Base-by-base conservation (phyloP, 2,888 invertebrate species). In the Mamestra brassicae region DNA sequence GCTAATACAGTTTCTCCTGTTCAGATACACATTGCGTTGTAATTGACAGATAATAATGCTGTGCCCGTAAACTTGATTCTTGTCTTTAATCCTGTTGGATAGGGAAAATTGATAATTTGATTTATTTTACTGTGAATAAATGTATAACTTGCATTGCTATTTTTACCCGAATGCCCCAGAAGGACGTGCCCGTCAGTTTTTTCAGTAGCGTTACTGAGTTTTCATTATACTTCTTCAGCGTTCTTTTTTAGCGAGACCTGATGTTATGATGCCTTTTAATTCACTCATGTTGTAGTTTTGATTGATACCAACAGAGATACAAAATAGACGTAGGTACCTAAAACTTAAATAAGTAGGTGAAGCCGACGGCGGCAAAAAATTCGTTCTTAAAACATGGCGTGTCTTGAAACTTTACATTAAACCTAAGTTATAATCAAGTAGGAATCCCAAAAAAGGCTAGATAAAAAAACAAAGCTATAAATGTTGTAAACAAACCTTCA, bases 401-500 rank as follows among this genome's bases (percentile, higher is more conserved):
- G 17, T 54, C 13, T 38, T 74, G 4, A 7, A 26, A 61, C 3
- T 45, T 17, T 34, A 11, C 54, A 54, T 54, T 15, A 38, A 50
- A 50, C 13, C 6, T 3, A 58, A 38, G 3, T 70, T 34, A 57
- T 13, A 2, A 26, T 55, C 11, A 26, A 26, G 26, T 10, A 26
- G 26, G 26, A 55, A 26, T 13, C 4, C 11, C 55, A 10, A 26
- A 26, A 26, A 47, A 15, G 4, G 1, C 47, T 47, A 11, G 3
- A 3, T 47, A 47, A 4, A 13, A 47, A 45, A 10, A 11, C 2
- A 38, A 26, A 38, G 26, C 2, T 50, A 62, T 17, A 10, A 17
- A 13, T 13, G 42, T 1, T 34, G 6, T 58, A 52, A 58, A 86
- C 85, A 68, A 74, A 92, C 92, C 92, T 90, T 91, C 85, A 91